phyloP scores from a whole-genome alignment of 2,113 vertebrate species.

The Gopherus evgoodei region DNA sequence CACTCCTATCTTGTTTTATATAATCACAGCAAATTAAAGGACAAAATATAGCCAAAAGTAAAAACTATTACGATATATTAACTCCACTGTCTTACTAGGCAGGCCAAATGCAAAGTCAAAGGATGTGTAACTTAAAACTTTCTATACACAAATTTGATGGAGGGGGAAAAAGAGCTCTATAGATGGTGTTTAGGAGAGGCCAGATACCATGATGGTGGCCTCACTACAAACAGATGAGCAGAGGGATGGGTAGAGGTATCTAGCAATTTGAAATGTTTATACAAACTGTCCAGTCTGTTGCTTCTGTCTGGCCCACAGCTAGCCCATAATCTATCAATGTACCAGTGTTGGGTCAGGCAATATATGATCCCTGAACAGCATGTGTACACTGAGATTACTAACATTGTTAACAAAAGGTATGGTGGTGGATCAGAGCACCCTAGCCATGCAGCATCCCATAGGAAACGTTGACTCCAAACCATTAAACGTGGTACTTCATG shows the following conservation, averaged over 20 bases:
- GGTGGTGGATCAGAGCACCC: neutral
- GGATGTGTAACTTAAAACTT: neutral
- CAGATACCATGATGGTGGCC: accelerated
- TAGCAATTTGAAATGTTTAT: neutral
- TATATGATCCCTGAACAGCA: neutral
- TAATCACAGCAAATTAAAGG: neutral
- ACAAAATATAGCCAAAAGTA: neutral
- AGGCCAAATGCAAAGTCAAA: neutral
- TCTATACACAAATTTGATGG: accelerated
- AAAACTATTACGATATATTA: neutral
- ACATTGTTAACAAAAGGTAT: neutral
- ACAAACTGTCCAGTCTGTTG: neutral
- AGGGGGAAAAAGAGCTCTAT: accelerated
- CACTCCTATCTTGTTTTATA: neutral
- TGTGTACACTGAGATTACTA: neutral
- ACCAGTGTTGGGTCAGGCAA: neutral
- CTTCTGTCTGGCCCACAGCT: neutral
- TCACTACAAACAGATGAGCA: accelerated
- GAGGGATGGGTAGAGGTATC: neutral
- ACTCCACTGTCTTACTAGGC: neutral
- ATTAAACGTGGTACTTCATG: neutral
- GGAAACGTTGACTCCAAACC: neutral
- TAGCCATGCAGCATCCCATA: neutral
- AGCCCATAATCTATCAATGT: no score
- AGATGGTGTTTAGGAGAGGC: neutral